Evolutionary conservation across 2,113 vertebrate species (phyloP).

Genomic region (Candoia aspera): DNA sequence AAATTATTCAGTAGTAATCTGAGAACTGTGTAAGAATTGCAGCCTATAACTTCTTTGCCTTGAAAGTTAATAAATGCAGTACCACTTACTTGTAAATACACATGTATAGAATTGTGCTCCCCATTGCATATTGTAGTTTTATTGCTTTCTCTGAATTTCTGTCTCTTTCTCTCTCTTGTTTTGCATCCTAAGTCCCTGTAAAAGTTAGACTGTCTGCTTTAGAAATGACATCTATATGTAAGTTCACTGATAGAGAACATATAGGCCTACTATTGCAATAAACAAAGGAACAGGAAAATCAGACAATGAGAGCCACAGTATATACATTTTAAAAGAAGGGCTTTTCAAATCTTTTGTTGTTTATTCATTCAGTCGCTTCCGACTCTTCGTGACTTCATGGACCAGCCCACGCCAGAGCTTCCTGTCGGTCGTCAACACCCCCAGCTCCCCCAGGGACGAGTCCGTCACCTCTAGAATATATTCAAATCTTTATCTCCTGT

Average conservation of each 20-base stretch:
- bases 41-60: neutral
- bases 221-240: constrained; percentile 1
- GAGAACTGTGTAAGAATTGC: neutral
- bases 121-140: neutral
- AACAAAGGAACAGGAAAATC: no score
- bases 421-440: no score
- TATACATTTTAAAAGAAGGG: constrained; percentile 16
- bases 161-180: neutral
- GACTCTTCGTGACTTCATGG: no score
- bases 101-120: neutral
- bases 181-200: neutral
- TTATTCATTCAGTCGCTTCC: no score
- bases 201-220: constrained; percentile 16
- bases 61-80: neutral
- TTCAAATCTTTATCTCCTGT: neutral
- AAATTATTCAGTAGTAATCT: neutral
- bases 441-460: no score
- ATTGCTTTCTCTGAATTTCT: constrained; percentile 9
- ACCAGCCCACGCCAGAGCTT: no score
- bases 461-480: no score
- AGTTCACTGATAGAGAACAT: neutral
- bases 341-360: no score
- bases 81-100: neutral
- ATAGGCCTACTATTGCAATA: neutral
- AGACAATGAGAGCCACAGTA: accelerated